Base-by-base conservation (phyloP, 2,888 invertebrate genomes). In the Himalopsyche japonica region DNA sequence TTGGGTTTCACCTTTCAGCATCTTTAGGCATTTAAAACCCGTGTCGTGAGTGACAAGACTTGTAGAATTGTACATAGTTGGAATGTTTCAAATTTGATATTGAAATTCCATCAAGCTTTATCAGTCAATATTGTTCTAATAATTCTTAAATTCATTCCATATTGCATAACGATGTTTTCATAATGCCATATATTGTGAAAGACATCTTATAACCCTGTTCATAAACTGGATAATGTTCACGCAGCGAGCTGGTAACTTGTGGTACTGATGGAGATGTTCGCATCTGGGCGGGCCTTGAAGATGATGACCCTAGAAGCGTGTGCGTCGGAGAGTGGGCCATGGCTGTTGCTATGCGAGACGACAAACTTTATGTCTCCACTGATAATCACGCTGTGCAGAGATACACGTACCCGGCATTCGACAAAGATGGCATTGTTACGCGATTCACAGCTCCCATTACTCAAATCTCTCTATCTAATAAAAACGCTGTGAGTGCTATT, bases 201-300 rank as follows among this genome's bases (percentile, higher is more conserved):
- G 15, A 15, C 24, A 57, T 57, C 2, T 10, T 20, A 5, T 20
- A 3, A 20, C 7, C n/a, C 6, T 20, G 3, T 57, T 57, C 24
- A 57, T 43, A 15, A 43, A 43, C 43, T 7, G 15, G 15, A 43
- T 43, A 43, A 43, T 43, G 15, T 43, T 43, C 4, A 3, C 7
- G 3, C 30, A 95, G 95, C 86, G 93, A 94, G 86, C 92, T 98
- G 64, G 93, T 98, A 86, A 98, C 98, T 3, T 97, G 97, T 91
- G 98, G 98, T 32, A 94, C 95, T 48, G 98, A 98, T 91, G 98
- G 98, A 32, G 98, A 98, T 90, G 95, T 98, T 30, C 93, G 98
- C 88, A 95, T 97, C 86, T 99, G 98, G 98, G 91, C 95, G 49
- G 95, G 95, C 87, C 94, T 97, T 87, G 96, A 97, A 89, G 97